Conservation (phyloP, 2,797 vertebrate genomes). For the Iguana delicatissima region DNA sequence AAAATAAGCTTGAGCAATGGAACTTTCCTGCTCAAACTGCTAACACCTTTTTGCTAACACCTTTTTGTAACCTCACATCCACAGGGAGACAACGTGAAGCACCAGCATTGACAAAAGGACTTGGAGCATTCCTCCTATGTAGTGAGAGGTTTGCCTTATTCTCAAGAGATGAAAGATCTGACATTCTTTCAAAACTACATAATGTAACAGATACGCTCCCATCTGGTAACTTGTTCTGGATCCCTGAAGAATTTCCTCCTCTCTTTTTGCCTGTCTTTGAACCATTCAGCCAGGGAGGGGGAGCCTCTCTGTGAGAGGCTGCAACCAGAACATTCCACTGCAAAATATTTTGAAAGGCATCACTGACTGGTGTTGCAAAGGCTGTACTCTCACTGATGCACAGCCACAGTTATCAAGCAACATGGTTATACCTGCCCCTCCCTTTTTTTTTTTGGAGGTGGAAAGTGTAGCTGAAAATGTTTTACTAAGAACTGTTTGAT, state of each 20-base stretch:
- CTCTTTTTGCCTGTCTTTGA: conserved; percentile 64
- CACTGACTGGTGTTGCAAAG: conserved; percentile 19
- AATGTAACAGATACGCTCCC: conserved; percentile 70
- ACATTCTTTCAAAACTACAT: conserved; percentile 77
- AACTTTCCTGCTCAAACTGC: conserved; percentile 58
- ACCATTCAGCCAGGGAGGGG: conserved; percentile 43
- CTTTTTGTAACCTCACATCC: conserved; percentile 51
- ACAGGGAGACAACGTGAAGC: conserved; percentile 49
- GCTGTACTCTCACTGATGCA: conserved; percentile 6
- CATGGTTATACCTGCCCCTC: not conserved
- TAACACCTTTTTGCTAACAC: conserved; percentile 51
- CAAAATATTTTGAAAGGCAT: conserved; percentile 56
- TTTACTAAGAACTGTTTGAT: conserved; percentile 33
- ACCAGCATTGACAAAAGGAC: conserved; percentile 57
- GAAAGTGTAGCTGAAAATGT: conserved; percentile 25
- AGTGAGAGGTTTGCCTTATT: conserved; percentile 71
- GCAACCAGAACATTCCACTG: conserved; percentile 45
- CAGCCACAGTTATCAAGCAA: not conserved
- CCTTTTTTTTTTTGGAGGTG: not conserved
- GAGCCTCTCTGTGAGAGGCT: conserved; percentile 59
- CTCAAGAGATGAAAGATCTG: conserved; percentile 68
- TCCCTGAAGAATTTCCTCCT: conserved; percentile 67
- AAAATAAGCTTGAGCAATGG: conserved; percentile 52
- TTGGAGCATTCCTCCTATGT: conserved; percentile 51
- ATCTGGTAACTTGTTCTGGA: conserved; percentile 59